phyloP scores from a whole-genome alignment of 2,797 vertebrate species.

The Enoplosus armatus region DNA sequence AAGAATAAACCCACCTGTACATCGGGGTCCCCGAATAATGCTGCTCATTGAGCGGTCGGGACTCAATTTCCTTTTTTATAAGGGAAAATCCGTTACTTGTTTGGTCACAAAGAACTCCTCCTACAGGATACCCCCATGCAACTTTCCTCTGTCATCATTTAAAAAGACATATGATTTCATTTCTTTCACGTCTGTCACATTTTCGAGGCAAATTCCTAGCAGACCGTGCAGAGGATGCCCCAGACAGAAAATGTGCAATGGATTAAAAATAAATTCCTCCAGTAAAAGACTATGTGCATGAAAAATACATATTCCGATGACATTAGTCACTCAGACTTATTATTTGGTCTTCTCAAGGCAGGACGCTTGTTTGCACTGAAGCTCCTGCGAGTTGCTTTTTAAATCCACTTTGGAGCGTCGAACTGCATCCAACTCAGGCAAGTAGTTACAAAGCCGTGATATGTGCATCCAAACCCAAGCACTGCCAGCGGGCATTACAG shows the following conservation, averaged over 20 bases:
- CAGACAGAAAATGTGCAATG: conserved; percentile 18
- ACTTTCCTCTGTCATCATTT: conserved; percentile 68
- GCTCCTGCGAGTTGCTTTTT: conserved; percentile 77
- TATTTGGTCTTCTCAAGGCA: conserved; percentile 34
- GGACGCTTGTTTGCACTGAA: conserved; percentile 63
- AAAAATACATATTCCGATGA: conserved; percentile 30
- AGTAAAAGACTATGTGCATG: conserved; percentile 18
- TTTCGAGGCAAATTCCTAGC: conserved; percentile 36
- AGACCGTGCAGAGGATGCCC: conserved; percentile 30
- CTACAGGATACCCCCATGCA: conserved; percentile 76
- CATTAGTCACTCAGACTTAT: conserved; percentile 30
- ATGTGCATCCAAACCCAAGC: conserved; percentile 85
- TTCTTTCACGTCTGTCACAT: conserved; percentile 55
- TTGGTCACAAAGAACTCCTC: conserved; percentile 80
- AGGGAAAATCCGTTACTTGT: conserved; percentile 76
- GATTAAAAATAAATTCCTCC: conserved; percentile 20
- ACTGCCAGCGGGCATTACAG: conserved; percentile 81
- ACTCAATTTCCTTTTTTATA: conserved; percentile 80
- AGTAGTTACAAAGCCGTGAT: conserved; percentile 69
- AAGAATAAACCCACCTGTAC: conserved; percentile 67
- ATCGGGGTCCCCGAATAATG: conserved; percentile 37
- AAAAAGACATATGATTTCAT: conserved; percentile 62
- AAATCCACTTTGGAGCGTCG: conserved; percentile 83
- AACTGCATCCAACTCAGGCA: conserved; percentile 83
- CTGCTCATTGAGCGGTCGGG: conserved; percentile 60